These are phyloP conservation scores for Augiades crinisus DNA, from an alignment of 2,888 invertebrate genomes.

Conservation along the genomic window DNA sequence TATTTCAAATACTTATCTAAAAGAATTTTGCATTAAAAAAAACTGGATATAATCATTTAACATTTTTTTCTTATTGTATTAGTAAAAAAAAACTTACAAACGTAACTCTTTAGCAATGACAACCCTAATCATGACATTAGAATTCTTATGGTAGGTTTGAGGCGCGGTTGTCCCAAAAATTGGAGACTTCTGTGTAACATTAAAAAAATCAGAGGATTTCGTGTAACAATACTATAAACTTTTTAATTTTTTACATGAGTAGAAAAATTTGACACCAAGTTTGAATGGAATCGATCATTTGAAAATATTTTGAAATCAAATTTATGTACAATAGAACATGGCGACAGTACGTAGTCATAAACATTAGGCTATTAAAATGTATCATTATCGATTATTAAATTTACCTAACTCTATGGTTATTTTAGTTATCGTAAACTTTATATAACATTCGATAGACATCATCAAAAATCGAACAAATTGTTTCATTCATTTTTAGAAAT, in stretches of 20 bases:
- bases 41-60: too few species aligned
- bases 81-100: too few species aligned
- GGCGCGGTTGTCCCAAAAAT: too few species aligned
- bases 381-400: not conserved
- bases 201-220: not conserved
- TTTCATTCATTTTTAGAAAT: not conserved
- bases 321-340: constrained; percentile 1
- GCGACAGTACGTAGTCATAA: not conserved
- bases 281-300: not conserved
- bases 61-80: too few species aligned
- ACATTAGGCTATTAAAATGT: constrained; percentile 1
- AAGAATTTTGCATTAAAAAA: too few species aligned
- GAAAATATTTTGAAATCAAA: not conserved
- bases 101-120: too few species aligned
- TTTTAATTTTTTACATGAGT: not conserved
- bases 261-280: not conserved
- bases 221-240: too few species aligned
- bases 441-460: constrained; percentile 1
- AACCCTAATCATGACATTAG: too few species aligned
- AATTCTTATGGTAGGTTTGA: too few species aligned
- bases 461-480: constrained; percentile 1
- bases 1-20: too few species aligned
- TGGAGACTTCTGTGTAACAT: not conserved
- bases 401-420: not conserved
- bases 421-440: not conserved